These are phyloP conservation scores for Syrmaticus mikado DNA, from an alignment of 2,113 vertebrate genomes.

Conservation along the genomic window DNA sequence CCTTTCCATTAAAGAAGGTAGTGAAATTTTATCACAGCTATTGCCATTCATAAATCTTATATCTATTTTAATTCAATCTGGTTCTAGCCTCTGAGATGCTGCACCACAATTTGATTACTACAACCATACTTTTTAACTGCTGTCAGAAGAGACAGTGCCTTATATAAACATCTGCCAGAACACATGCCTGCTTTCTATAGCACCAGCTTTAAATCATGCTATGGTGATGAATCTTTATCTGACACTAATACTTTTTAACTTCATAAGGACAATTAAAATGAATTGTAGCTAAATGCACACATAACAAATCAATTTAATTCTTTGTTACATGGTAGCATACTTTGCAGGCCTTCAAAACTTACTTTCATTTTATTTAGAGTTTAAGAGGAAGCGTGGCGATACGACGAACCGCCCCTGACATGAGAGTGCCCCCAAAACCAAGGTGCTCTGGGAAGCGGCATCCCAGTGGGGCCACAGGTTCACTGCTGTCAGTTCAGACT, in stretches of 20 bases:
- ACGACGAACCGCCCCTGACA: neutral
- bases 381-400: neutral
- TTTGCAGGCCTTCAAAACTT: constrained; percentile 70
- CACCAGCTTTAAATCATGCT: constrained; percentile 74
- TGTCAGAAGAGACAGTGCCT: constrained; percentile 83
- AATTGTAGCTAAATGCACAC: constrained; percentile 81
- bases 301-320: constrained; percentile 77
- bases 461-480: neutral
- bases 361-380: constrained; percentile 49
- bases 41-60: constrained; percentile 86
- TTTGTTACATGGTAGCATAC: constrained; percentile 53
- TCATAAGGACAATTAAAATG: constrained; percentile 85
- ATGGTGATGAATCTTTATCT: constrained; percentile 81
- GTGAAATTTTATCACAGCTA: constrained; percentile 83
- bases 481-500: neutral
- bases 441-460: neutral
- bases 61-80: constrained; percentile 86
- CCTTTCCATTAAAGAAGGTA: constrained; percentile 76
- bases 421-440: neutral
- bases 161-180: constrained; percentile 82
- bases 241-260: constrained; percentile 85
- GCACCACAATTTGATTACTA: constrained; percentile 84
- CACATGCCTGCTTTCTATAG: constrained; percentile 80
- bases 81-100: constrained; percentile 80
- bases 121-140: constrained; percentile 85